phyloP scores from a whole-genome alignment of 2,797 vertebrate genomes.

The Menidia menidia region DNA sequence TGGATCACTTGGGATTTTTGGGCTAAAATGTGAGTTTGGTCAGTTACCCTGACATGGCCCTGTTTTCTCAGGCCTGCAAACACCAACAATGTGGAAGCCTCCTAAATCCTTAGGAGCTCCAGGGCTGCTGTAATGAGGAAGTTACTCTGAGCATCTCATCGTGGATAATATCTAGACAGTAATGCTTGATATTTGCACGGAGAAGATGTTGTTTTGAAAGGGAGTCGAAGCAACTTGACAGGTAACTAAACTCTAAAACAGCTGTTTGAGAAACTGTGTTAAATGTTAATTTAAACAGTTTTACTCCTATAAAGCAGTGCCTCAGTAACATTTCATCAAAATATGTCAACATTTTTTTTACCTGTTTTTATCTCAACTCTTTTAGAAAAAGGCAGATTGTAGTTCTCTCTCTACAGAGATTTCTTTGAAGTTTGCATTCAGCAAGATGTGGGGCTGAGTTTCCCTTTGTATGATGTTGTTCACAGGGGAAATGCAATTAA shows the following conservation, averaged over 20 bases:
- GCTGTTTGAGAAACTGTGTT: neutral
- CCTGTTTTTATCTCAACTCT: too few species aligned
- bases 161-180: constrained; percentile 1
- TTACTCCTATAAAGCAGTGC: neutral
- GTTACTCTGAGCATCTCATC: neutral
- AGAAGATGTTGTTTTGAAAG: neutral
- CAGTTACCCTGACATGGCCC: constrained; percentile 5
- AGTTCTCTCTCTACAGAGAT: constrained; percentile 30
- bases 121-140: neutral
- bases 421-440: constrained; percentile 23
- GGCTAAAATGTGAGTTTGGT: neutral
- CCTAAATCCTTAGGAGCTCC: neutral
- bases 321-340: neutral
- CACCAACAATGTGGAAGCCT: neutral
- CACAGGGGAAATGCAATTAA: constrained; percentile 28
- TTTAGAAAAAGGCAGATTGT: constrained; percentile 25
- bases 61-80: neutral
- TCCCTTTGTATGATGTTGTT: constrained; percentile 9
- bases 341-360: neutral
- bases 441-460: neutral
- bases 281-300: neutral
- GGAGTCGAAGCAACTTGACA: constrained; percentile 11
- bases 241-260: constrained; percentile 25
- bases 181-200: constrained; percentile 14
- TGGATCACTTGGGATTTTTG: too few species aligned